Base-by-base conservation (phyloP, 2,113 vertebrate genomes). In the Syngnathus scovelli region DNA sequence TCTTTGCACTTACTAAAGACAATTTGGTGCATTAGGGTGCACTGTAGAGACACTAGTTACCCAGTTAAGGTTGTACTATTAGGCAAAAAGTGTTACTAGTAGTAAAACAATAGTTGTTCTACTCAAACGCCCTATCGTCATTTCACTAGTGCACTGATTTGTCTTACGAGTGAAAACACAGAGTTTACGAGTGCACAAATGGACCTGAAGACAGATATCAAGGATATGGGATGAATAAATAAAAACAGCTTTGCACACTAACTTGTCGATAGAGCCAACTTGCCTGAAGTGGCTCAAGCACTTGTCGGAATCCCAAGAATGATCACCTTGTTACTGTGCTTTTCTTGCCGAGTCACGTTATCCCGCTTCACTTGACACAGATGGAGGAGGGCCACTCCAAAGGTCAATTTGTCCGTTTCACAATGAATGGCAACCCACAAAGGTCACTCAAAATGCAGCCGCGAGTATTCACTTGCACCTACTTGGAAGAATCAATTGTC, bases 231-330 rank as follows among this genome's bases (percentile, higher is more conserved):
- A 49, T 18, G 19, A 19, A 49, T 7, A 19, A 19, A 44, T 11
- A 44, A 44, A 44, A 44, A 19, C 16, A 19, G 18, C 6, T 49
- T 49, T 49, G 5, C 16, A 49, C 15, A 49, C 6, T 49, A 18
- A 19, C 16, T 49, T 49, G 46, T 49, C 5, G 1, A 18, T 18
- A 59, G 67, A 61, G 43, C 64, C 67, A n/a, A 27, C 79, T 37
- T 23, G 39, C 61, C 33, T 56, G 51, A 73, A 82, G 65, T 81
- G 78, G 77, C 61, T 82, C 74, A 82, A 78, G 78, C 83, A 79
- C 74, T 68, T 72, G 7, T 61, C 82, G 71, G 87, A 90, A 88
- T 91, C 81, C 71, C 67, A 88, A 51, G 82, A 91, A 87, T 89
- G 89, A 84, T 81, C 82, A 84, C 84, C 74, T 69, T 85, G 76